phyloP scores from a whole-genome alignment of 92 coral and sea anemone genomes.

The Scolanthus callimorphus region DNA sequence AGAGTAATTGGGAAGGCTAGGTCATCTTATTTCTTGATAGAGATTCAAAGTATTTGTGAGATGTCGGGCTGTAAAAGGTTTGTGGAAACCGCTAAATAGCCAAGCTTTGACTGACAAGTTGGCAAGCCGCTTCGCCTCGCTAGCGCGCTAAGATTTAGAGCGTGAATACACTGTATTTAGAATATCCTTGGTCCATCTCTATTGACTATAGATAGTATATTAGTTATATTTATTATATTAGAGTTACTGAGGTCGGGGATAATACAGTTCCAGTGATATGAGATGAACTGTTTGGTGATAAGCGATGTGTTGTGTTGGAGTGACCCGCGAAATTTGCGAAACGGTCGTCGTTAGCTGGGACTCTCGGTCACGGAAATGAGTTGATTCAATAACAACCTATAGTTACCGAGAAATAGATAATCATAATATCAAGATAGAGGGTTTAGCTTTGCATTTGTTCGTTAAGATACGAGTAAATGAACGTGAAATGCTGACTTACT shows the following conservation, averaged over 20 bases:
- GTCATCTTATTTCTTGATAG: too few species aligned
- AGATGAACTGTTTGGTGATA: conserved; percentile 5
- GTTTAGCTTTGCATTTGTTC: conserved; percentile 29
- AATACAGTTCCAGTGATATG: neutral
- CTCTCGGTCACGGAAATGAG: neutral
- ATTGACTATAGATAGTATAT: neutral
- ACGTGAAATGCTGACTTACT: conserved; percentile 54
- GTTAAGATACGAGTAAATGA: conserved; percentile 42
- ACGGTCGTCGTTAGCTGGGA: too few species aligned
- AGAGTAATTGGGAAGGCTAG: too few species aligned
- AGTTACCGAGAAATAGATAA: neutral
- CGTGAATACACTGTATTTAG: neutral
- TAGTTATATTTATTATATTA: neutral
- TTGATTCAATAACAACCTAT: neutral
- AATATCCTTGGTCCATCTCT: neutral
- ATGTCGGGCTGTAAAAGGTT: neutral
- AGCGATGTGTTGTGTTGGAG: conserved; percentile 2
- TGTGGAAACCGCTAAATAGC: conserved; percentile 1
- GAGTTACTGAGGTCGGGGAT: conserved; percentile 8
- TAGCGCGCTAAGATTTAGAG: too few species aligned
- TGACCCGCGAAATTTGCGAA: conserved; percentile 33
- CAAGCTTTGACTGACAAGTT: neutral
- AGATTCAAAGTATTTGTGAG: too few species aligned
- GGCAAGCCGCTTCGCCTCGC: too few species aligned
- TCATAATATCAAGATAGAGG: conserved; percentile 2